Conservation (phyloP, 2,797 vertebrate genomes). For the Chloroceryle inda region DNA sequence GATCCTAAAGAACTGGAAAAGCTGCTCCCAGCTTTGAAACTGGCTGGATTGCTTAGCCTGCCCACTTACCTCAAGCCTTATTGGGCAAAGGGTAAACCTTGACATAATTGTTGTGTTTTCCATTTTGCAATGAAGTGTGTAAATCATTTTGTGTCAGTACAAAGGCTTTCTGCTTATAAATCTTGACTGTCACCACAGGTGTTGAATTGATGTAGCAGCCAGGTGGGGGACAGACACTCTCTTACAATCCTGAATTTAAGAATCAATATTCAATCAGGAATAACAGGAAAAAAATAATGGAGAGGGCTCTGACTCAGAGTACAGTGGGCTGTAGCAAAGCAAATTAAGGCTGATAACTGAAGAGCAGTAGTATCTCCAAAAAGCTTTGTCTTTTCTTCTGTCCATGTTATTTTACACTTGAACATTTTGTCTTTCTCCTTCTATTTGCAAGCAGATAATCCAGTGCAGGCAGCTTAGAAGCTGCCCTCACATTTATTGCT, state of each 20-base stretch:
- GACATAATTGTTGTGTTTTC: constrained; percentile 42
- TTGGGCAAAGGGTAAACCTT: constrained; percentile 25
- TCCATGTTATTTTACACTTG: background rate
- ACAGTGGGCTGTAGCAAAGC: background rate
- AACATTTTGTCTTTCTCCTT: background rate
- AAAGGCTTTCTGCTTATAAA: constrained; percentile 12
- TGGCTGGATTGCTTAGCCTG: background rate
- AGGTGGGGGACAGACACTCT: background rate
- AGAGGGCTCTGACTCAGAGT: background rate
- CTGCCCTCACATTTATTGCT: background rate
- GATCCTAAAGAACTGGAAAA: constrained; percentile 17
- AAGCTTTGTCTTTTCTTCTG: background rate
- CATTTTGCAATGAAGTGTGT: background rate
- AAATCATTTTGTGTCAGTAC: background rate
- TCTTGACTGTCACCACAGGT: background rate
- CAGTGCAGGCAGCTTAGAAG: background rate
- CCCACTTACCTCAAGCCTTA: background rate
- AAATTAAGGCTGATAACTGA: background rate
- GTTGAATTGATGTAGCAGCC: background rate
- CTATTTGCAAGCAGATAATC: background rate
- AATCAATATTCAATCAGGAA: background rate
- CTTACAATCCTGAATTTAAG: background rate
- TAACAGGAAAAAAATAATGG: background rate
- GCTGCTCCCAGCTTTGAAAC: background rate
- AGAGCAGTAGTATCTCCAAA: background rate